Evolutionary conservation across 2,888 invertebrate genomes (phyloP), one percentile per base, ranked within the genome.

Genomic region (Calameuta idolon): DNA sequence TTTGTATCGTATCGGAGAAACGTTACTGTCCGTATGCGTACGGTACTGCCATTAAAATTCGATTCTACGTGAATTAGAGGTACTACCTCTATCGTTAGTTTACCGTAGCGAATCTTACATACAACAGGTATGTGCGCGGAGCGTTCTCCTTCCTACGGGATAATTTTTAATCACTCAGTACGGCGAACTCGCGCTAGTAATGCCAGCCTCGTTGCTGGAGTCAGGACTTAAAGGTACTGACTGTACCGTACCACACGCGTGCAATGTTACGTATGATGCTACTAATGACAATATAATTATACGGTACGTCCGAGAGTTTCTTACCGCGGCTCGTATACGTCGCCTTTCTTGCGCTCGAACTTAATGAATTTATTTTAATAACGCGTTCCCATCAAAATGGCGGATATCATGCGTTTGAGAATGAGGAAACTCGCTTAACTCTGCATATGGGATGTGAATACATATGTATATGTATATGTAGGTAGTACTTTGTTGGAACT

Each of bases 281-380:
- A 85, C 88, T 88, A 89, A 89, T 86, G 89, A 88, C 85, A 87
- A 86, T 88, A 88, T 89, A 89, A 89, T 89, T 87, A 85, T 85
- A 87, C 83, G 81, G 79, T 83, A 77, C 79, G 79, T 83, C 81
- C 78, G 80, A 81, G 74, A 82, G 82, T 85, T 83, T 85, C 85
- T 83, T 83, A 79, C 80, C 81, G 80, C 69, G 75, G 75, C 34
- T 74, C 75, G 73, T n/a, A 68, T 34, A 77, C 75, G 76, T 76
- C 71, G 31, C 71, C 31, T 74, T 80, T 81, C 77, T 82, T 79
- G 55, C 75, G 76, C 81, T 82, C 82, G 79, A 79, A 80, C 77
- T 80, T 86, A 86, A 87, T 87, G 84, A 86, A 87, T 87, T 85
- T 84, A 85, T 85, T 87, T 84, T 81, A 83, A 86, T 86, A 83